Conservation (phyloP, 1,140 invertebrate species). For the Latrodectus geometricus region DNA sequence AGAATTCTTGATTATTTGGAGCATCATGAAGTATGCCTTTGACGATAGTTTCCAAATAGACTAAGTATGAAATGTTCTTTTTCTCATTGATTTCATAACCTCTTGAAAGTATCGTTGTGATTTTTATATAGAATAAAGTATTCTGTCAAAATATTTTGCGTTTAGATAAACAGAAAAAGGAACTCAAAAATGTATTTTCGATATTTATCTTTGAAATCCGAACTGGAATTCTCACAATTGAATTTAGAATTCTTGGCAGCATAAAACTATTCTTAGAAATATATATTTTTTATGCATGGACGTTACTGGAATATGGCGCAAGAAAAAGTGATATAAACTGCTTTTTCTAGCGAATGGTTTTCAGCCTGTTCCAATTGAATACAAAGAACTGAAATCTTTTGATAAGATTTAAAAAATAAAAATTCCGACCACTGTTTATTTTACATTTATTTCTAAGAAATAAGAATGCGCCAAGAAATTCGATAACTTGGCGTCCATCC, state of each 20-base stretch:
- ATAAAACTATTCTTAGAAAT: background rate
- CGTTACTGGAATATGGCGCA: constrained; percentile 7
- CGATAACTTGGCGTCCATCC: no score
- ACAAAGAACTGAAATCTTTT: constrained; percentile 53
- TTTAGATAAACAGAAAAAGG: background rate
- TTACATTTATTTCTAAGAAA: constrained; percentile 27
- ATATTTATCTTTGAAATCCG: constrained; percentile 43
- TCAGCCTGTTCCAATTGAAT: constrained; percentile 29
- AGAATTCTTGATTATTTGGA: no score
- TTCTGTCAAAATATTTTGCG: no score
- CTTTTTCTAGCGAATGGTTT: constrained; percentile 46
- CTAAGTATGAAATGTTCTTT: no score
- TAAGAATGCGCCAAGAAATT: background rate
- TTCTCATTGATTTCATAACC: no score
- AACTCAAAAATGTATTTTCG: background rate
- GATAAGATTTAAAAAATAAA: constrained; percentile 28
- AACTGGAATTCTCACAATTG: constrained; percentile 35
- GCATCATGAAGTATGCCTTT: no score
- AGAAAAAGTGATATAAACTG: constrained; percentile 54
- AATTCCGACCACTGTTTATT: constrained; percentile 10
- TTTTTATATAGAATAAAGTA: no score
- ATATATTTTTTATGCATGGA: constrained; percentile 44
- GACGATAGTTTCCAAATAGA: no score
- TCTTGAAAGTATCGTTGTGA: no score
- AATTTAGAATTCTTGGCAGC: constrained; percentile 39